Conservation (phyloP, 1,140 invertebrate species). For the Danaus plexippus region DNA sequence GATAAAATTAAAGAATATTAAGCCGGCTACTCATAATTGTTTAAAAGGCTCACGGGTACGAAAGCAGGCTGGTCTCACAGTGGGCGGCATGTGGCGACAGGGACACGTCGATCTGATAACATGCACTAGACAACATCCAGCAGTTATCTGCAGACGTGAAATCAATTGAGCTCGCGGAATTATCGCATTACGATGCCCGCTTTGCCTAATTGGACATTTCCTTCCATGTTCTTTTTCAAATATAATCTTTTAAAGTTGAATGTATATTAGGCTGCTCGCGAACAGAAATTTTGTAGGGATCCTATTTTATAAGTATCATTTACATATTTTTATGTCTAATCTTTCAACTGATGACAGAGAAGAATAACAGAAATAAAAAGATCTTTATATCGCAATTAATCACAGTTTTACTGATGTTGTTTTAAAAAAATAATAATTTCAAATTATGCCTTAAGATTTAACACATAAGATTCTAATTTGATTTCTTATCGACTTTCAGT, state of each 20-base stretch:
- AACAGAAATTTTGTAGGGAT: no score
- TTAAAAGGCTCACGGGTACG: slow-evolving; percentile 25
- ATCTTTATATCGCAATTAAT: slow-evolving; percentile 68
- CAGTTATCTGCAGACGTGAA: slow-evolving; percentile 63
- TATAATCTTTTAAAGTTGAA: slow-evolving; percentile 21
- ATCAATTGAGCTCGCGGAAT: slow-evolving; percentile 66
- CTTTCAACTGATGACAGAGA: slow-evolving; percentile 53
- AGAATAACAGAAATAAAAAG: slow-evolving; percentile 64
- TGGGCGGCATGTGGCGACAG: slow-evolving; percentile 52
- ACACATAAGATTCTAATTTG: slow-evolving; percentile 27
- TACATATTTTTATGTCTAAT: slow-evolving; percentile 38
- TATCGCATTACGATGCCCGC: slow-evolving; percentile 62
- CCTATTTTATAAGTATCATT: no score
- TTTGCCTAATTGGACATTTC: slow-evolving; percentile 66
- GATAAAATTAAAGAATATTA: slow-evolving; percentile 28
- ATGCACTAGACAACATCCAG: slow-evolving; percentile 58
- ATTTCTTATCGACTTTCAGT: slow-evolving; percentile 26
- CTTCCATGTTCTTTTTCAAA: slow-evolving; percentile 43
- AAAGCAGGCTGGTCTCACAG: slow-evolving; percentile 44
- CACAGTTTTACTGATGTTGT: slow-evolving; percentile 54
- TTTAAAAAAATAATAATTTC: slow-evolving; percentile 14
- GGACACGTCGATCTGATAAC: slow-evolving; percentile 63
- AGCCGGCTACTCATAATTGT: slow-evolving; percentile 22
- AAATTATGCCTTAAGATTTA: slow-evolving; percentile 29
- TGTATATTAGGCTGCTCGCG: no score